Percentiles rank a stretch among this genome's conserved stretches.
Evolutionary conservation across 2,888 invertebrate species (phyloP).

Genomic region (Hypomecis punctinalis): DNA sequence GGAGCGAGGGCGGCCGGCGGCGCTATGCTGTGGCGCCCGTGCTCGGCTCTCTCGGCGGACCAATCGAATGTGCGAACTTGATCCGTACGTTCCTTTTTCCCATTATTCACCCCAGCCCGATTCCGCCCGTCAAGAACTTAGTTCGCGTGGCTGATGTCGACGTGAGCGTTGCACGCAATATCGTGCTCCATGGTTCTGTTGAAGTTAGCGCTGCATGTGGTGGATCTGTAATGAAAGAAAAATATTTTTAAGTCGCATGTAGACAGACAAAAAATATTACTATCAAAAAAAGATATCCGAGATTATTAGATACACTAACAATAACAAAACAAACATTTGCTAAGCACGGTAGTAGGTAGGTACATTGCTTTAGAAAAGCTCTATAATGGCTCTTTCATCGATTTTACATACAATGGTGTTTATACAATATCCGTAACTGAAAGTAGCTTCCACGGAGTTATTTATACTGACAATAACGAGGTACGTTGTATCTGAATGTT

Average conservation of each 20-base stretch:
- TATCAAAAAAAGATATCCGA: neutral
- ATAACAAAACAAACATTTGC: conserved; percentile 6
- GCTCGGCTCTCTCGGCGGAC: conserved; percentile 74
- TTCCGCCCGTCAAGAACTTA: conserved; percentile 65
- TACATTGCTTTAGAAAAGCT: conserved; percentile 1
- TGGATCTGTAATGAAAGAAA: conserved; percentile 67
- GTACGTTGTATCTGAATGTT: conserved; percentile 58
- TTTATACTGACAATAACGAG: conserved; percentile 39
- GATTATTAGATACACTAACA: neutral
- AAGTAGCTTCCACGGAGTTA: conserved; percentile 32
- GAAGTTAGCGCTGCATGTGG: conserved; percentile 6
- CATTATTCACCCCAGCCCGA: conserved; percentile 79
- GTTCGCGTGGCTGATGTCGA: conserved; percentile 54
- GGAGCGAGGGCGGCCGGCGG: conserved; percentile 54
- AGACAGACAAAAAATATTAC: neutral
- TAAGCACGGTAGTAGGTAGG: neutral
- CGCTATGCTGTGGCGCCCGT: conserved; percentile 72
- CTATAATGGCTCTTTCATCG: conserved; percentile 28
- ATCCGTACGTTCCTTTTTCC: conserved; percentile 83
- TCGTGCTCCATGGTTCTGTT: conserved; percentile 60
- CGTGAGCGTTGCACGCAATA: conserved; percentile 47
- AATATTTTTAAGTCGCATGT: conserved; percentile 11
- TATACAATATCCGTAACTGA: conserved; percentile 14
- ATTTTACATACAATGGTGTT: conserved; percentile 26
- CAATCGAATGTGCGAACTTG: conserved; percentile 81